Conservation (phyloP, 2,888 invertebrate genomes). For the Torymus tubicola region DNA sequence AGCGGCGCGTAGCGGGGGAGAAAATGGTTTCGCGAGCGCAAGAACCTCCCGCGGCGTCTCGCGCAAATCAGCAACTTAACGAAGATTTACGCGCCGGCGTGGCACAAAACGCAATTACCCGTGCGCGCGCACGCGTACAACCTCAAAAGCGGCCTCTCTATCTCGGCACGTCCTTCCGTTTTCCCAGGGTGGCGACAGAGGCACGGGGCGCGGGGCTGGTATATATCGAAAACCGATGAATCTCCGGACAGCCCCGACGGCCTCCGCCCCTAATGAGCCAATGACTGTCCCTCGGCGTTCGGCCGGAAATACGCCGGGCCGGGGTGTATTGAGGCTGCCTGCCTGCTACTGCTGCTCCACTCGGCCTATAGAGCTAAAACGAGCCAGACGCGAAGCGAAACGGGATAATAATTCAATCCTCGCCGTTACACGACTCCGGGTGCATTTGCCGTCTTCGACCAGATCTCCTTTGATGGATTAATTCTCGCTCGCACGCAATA, state of each 20-base stretch:
- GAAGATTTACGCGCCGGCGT: slow-evolving; percentile 31
- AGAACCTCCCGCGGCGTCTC: background rate
- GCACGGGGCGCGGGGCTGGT: too few relatives aligned
- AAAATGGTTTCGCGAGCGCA: background rate
- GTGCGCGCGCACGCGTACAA: background rate
- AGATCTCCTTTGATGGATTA: too few relatives aligned
- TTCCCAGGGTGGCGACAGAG: too few relatives aligned
- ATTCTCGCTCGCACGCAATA: too few relatives aligned
- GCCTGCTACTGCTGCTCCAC: too few relatives aligned
- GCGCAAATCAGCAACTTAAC: slow-evolving; percentile 39
- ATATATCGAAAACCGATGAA: slow-evolving; percentile 25
- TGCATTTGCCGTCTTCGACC: too few relatives aligned
- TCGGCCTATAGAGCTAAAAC: too few relatives aligned
- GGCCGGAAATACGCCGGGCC: slow-evolving; percentile 23
- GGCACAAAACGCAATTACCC: slow-evolving; percentile 35
- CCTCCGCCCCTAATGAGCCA: slow-evolving; percentile 24
- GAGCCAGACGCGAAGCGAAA: too few relatives aligned
- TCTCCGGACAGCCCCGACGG: background rate
- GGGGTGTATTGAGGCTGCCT: background rate
- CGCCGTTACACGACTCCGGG: too few relatives aligned
- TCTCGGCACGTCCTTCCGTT: background rate
- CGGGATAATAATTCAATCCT: too few relatives aligned
- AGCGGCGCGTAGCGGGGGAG: too few relatives aligned
- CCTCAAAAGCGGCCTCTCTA: background rate
- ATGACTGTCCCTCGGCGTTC: slow-evolving; percentile 2